phyloP scores from a whole-genome alignment of 1,140 invertebrate genomes.

The Bombus soroeensis region DNA sequence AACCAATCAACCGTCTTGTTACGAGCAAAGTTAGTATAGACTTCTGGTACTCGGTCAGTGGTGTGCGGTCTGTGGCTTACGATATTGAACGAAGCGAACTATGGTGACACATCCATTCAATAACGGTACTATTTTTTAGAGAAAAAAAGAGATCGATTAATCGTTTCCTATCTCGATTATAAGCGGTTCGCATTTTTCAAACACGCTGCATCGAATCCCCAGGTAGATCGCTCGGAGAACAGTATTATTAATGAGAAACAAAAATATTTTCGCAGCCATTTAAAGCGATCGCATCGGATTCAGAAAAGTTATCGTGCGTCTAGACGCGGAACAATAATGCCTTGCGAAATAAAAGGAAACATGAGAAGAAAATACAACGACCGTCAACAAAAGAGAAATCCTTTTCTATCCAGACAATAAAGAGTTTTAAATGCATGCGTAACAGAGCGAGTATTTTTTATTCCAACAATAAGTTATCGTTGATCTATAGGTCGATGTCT shows the following conservation, averaged over 20 bases:
- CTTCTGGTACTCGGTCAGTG: slow-evolving; percentile 56
- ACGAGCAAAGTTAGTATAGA: slow-evolving; percentile 54
- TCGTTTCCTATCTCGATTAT: not conserved
- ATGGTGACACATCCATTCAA: slow-evolving; percentile 42
- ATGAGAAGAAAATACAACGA: not conserved
- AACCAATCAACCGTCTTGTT: slow-evolving; percentile 52
- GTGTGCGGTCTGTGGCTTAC: slow-evolving; percentile 59
- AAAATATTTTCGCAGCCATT: not conserved
- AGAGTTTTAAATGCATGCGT: slow-evolving; percentile 36
- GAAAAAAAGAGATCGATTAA: slow-evolving; percentile 21
- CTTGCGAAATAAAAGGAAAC: not conserved
- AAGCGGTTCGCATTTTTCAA: slow-evolving; percentile 1
- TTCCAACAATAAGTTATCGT: slow-evolving; percentile 65
- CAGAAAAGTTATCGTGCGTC: slow-evolving; percentile 9
- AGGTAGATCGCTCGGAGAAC: not conserved
- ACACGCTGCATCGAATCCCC: not conserved
- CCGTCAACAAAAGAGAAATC: not conserved
- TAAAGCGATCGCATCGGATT: not conserved
- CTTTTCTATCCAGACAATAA: slow-evolving; percentile 24
- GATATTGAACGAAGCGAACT: slow-evolving; percentile 59
- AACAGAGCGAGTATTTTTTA: slow-evolving; percentile 53
- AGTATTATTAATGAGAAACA: not conserved
- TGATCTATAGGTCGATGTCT: slow-evolving; percentile 71
- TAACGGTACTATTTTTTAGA: not conserved
- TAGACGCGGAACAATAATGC: slow-evolving; percentile 22